Evolutionary conservation across 2,888 invertebrate species (phyloP), one percentile per base, ranked within the genome.

Genomic region (Macaria liturata): DNA sequence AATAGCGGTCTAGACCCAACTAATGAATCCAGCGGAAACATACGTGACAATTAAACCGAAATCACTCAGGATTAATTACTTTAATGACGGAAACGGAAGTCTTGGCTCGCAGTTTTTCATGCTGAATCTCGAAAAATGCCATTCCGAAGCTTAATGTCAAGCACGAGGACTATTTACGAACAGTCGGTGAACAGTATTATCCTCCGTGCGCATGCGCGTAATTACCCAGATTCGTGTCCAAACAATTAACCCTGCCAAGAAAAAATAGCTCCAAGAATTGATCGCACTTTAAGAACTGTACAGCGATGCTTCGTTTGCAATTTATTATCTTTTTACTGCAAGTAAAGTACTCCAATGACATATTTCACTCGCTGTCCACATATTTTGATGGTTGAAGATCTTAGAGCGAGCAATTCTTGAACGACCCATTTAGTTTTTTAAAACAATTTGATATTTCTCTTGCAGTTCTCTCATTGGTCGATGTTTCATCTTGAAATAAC

Each of bases 11-110:
- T 63, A 65, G 66, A 58, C 49, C 40, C 49, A 69, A 75, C 81
- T 85, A 83, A 87, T 80, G 81, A 66, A 65, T 71, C 73, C 84
- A 84, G 85, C 86, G 81, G 83, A 86, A 81, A 75, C 74, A 77
- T 78, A 76, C 72, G 70, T 65, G 78, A 83, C 81, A 86, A 88
- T 91, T 89, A 88, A 79, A 80, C 80, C 76, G 75, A 86, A 90
- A 88, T 87, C 87, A 79, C 76, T 82, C 72, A 55, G 71, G 76
- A 80, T 82, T 87, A 84, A 89, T 91, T 89, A 84, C 81, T 84
- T 81, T 91, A 90, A 89, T 90, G 82, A 84, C 84, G 89, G 91
- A 90, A 88, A 83, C 88, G 87, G 91, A 89, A 86, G 80, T 73
- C 79, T 77, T 72, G 71, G 70, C 70, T 75, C 76, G 76, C 74